A percentile compares a stretch with the other conserved stretches of the same genome.
These are phyloP conservation scores for Periophthalmus modestus DNA, from an alignment of 2,113 vertebrate genomes.

Conservation along the genomic window DNA sequence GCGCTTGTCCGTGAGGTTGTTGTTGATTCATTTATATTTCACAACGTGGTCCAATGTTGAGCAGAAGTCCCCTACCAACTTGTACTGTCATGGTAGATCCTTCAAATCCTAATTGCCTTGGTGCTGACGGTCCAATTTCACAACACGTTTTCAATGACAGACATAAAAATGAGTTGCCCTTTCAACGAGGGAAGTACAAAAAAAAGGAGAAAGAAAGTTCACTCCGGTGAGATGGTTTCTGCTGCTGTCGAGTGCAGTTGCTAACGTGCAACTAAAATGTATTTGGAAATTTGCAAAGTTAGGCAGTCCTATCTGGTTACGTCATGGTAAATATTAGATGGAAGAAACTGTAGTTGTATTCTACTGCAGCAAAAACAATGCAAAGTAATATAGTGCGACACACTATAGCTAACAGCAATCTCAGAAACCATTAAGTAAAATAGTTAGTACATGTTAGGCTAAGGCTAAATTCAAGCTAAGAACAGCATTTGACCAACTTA, in stretches of 20 bases:
- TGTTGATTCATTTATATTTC: constrained; percentile 16
- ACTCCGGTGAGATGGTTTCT: constrained; percentile 40
- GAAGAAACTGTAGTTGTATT: no score
- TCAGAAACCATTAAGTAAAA: no score
- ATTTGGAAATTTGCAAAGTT: neutral
- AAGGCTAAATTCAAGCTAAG: no score
- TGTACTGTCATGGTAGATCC: constrained; percentile 17
- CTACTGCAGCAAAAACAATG: neutral
- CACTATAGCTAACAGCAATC: no score
- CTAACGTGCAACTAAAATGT: neutral
- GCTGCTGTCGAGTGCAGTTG: constrained; percentile 74
- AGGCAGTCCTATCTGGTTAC: neutral
- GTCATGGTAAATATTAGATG: no score
- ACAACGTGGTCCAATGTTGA: neutral
- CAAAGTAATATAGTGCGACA: no score
- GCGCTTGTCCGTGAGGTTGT: neutral
- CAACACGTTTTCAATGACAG: constrained; percentile 66
- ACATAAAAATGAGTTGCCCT: constrained; percentile 84
- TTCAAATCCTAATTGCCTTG: constrained; percentile 5
- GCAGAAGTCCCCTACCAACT: constrained; percentile 22
- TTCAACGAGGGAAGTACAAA: constrained; percentile 75
- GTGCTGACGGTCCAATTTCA: constrained; percentile 20
- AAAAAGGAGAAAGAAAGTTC: constrained; percentile 17
- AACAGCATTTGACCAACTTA: no score
- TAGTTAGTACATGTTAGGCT: no score